Base-by-base conservation (phyloP, 1,140 invertebrate species). In the Propsilocerus akamusi region DNA sequence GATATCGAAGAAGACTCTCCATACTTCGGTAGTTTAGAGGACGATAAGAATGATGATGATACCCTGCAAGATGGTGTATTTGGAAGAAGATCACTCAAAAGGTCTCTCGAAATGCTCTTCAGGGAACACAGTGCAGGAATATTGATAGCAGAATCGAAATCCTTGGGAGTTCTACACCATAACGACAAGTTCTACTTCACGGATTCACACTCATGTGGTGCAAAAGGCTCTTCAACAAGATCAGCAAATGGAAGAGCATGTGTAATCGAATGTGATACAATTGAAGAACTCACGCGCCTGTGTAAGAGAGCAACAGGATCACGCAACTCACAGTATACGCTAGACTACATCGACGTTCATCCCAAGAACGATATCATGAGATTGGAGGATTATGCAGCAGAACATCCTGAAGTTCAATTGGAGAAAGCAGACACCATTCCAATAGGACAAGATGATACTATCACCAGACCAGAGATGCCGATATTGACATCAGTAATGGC, bases 141-240 rank as follows among this genome's bases (percentile, higher is more conserved):
- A 48, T 50, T 46, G 5, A 53, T 41, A 51, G 50, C 52, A 10
- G 17, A 48, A n/a, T 30, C 26, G 24, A 52, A 55, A 52, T 53
- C 52, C 22, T 14, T 55, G 23, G 25, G 54, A 17, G 32, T 54
- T 28, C 24, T 54, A 22, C 37, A 26, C n/a, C 22, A 30, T 51
- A 37, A 53, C 5, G 25, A 54, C 24, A 57, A 57, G 48, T 55
- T 53, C 37, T 57, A 56, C 34, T 56, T 57, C 25, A 46, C 49
- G 23, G 47, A 57, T 47, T 57, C 56, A 5, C 56, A 57, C 48
- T 53, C 54, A 34, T 58, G 56, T 56, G 55, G 52, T 25, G 53
- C 49, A 49, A 56, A 56, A 50, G 55, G 53, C 17, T 20, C 51
- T 41, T 49, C 47, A 23, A 25, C 22, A 17, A 49, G 46, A 14